phyloP scores from a whole-genome alignment of 2,888 invertebrate genomes.

The Gari tellinella region DNA sequence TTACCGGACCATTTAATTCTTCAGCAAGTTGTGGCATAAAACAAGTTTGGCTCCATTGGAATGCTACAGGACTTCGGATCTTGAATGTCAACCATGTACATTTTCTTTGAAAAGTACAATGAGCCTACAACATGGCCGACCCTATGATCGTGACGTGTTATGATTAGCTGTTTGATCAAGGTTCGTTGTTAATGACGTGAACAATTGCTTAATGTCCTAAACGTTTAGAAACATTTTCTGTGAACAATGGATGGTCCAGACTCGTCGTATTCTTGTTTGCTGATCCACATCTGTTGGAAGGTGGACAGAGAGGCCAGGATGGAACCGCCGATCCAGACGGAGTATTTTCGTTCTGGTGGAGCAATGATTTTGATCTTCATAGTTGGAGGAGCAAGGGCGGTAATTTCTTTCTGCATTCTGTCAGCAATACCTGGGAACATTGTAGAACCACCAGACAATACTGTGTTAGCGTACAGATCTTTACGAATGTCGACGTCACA shows the following conservation, averaged over 20 bases:
- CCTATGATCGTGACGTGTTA: no score
- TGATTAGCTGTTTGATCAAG: no score
- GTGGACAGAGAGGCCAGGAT: constrained; percentile 62
- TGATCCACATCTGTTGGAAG: constrained; percentile 60
- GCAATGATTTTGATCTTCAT: constrained; percentile 66
- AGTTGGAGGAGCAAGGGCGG: constrained; percentile 61
- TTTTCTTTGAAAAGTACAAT: no score
- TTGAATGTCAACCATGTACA: no score
- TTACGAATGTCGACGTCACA: constrained; percentile 57
- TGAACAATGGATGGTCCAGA: constrained; percentile 97
- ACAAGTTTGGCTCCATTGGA: no score
- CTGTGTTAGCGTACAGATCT: constrained; percentile 62
- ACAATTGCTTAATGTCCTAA: no score
- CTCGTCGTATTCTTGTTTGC: constrained; percentile 91
- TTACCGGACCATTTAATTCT: no score
- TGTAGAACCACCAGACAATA: constrained; percentile 74
- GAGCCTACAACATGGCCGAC: no score
- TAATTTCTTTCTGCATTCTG: constrained; percentile 70
- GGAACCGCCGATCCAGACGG: constrained; percentile 73
- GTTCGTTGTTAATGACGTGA: no score
- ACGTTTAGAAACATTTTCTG: constrained; percentile 93
- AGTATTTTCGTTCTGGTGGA: constrained; percentile 82
- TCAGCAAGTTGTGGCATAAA: no score
- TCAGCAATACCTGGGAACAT: constrained; percentile 74
- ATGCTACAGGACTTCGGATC: no score